Base-by-base conservation (phyloP, 2,113 vertebrate genomes). In the Charina bottae region DNA sequence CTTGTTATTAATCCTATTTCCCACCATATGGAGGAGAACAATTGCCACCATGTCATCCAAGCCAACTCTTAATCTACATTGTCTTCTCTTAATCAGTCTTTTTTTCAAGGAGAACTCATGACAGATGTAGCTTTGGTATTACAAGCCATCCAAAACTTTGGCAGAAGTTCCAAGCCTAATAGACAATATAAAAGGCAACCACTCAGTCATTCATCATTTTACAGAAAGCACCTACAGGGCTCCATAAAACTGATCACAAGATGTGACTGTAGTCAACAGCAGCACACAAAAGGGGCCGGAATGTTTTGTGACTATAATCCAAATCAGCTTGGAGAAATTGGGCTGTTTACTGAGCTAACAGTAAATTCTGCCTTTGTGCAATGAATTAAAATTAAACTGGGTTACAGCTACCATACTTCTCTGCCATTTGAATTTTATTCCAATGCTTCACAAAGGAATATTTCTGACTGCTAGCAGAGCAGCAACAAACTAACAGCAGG, bases 291-390 rank as follows among this genome's bases (percentile, higher is more conserved):
- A 9, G 46, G 88, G 93, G 42, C 33, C 83, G 94, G 53, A 54
- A 95, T 89, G 4, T 46, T 86, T 92, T 88, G 89, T 28, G 5
- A 90, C 91, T 92, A 28, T 49, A 88, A 92, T 90, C 64, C 93
- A 94, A 96, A 96, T 94, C 93, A 94, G 60, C 64, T 64, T 37
- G 88, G 49, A 94, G 90, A 92, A 60, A 94, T 78, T 10, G 91
- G 54, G 59, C 33, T 85, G 78, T 85, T 85, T 90, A 15, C 89
- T 55, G 83, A 12, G 60, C 91, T 92, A 60, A 46, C n/a, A 86
- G n/a, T 93, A 93, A 93, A 93, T 92, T 86, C 87, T 28, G 8
- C 87, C 53, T 95, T 92, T 89, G 84, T 95, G 59, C 13, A 90
- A 68, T 59, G 91, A 92, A 95, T 90, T 95, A 94, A 93, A 59